phyloP scores from a whole-genome alignment of 2,797 vertebrate genomes.

The Atherinosoma microstoma region DNA sequence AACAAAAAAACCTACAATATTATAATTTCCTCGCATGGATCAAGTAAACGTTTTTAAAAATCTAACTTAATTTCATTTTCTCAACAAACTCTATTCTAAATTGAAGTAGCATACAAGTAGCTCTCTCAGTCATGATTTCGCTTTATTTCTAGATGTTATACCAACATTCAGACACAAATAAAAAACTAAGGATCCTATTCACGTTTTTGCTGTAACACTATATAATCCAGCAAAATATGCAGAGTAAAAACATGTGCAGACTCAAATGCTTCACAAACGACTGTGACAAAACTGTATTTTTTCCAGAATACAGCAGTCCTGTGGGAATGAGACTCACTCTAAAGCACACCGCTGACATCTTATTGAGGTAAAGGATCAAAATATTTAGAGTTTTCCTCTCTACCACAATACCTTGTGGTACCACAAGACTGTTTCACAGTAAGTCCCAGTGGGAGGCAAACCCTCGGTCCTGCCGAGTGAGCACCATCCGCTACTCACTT shows the following conservation, averaged over 20 bases:
- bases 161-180: no score
- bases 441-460: constrained; percentile 37
- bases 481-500: constrained; percentile 12
- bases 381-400: constrained; percentile 15
- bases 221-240: background rate
- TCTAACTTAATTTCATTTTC: no score
- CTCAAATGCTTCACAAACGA: background rate
- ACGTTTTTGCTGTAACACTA: background rate
- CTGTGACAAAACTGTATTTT: constrained; percentile 5
- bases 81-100: no score
- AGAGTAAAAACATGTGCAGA: background rate
- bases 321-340: background rate
- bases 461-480: constrained; percentile 20
- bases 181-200: no score
- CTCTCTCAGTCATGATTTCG: no score
- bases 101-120: no score
- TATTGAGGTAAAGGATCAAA: constrained; percentile 9
- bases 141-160: no score
- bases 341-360: background rate
- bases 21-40: no score
- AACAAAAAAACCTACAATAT: no score
- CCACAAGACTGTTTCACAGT: constrained; percentile 23
- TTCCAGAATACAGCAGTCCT: constrained; percentile 5
- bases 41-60: no score
- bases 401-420: constrained; percentile 15